phyloP scores from a whole-genome alignment of 1,140 invertebrate genomes.

The Aporrectodea caliginosa region DNA sequence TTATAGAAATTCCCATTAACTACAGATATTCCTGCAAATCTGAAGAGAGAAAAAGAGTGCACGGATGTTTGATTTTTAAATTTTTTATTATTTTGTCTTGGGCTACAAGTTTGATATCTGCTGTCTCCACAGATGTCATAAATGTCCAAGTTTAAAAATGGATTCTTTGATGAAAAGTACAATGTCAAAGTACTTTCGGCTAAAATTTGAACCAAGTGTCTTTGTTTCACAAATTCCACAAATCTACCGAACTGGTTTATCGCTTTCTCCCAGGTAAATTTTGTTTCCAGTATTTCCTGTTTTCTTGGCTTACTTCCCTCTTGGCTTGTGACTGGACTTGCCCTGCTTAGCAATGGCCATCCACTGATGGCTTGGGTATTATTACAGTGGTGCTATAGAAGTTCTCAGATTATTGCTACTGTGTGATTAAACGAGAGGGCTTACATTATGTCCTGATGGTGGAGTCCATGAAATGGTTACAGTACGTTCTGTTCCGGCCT shows the following conservation, averaged over 20 bases:
- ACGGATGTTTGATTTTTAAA: neutral
- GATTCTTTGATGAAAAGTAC: too few species aligned
- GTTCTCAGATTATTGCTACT: too few species aligned
- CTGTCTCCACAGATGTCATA: too few species aligned
- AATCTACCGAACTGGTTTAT: too few species aligned
- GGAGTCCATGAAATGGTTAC: slow-evolving; percentile 52
- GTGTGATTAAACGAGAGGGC: too few species aligned
- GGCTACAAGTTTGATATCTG: too few species aligned
- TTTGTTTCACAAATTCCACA: too few species aligned
- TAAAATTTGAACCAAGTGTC: too few species aligned
- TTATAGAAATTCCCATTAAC: neutral
- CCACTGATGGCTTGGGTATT: neutral
- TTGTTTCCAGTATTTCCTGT: neutral
- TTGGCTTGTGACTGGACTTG: neutral
- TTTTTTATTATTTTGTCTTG: neutral
- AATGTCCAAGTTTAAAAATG: too few species aligned
- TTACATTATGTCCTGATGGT: slow-evolving; percentile 49
- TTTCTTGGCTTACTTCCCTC: neutral
- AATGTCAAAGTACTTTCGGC: too few species aligned
- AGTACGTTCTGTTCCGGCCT: slow-evolving; percentile 50
- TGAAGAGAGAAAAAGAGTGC: neutral
- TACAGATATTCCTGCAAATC: neutral
- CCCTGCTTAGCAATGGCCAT: neutral
- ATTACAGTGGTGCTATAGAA: neutral
- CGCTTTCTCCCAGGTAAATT: neutral